These are phyloP conservation scores for Nannospalax galili DNA, from an alignment of 2,113 vertebrate genomes.

Conservation along the genomic window DNA sequence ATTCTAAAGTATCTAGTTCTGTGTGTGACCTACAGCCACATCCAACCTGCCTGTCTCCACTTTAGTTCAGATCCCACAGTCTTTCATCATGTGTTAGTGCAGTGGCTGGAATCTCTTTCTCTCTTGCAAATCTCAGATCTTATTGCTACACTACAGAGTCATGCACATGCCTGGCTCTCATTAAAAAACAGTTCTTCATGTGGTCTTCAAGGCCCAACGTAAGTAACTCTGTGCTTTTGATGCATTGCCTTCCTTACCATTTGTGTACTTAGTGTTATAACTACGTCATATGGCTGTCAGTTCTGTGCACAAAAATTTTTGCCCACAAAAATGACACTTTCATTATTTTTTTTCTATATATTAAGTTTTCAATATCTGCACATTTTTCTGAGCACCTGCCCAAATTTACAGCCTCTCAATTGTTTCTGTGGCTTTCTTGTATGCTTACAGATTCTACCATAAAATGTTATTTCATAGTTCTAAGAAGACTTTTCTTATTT, in stretches of 20 bases:
- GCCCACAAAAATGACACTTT: background rate
- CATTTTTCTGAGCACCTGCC: background rate
- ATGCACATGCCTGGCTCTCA: background rate
- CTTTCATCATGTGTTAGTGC: background rate
- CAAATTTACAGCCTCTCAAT: background rate
- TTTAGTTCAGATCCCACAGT: background rate
- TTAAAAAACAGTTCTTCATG: background rate
- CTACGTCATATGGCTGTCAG: background rate
- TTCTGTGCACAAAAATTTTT: background rate
- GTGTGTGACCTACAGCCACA: background rate
- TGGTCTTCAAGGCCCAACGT: background rate
- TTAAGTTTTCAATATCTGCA: background rate
- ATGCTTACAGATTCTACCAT: background rate
- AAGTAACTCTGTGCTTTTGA: background rate
- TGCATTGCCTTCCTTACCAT: background rate
- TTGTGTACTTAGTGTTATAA: background rate
- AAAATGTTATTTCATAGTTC: background rate
- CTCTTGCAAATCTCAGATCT: background rate
- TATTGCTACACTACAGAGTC: background rate
- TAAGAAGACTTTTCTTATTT: background rate
- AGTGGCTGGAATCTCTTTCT: background rate
- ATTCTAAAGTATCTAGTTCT: background rate
- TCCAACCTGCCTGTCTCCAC: background rate
- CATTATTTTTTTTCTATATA: background rate
- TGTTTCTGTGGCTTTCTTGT: background rate